Evolutionary conservation across 2,113 vertebrate species (phyloP).

Genomic region (Odontophorus gujanensis): DNA sequence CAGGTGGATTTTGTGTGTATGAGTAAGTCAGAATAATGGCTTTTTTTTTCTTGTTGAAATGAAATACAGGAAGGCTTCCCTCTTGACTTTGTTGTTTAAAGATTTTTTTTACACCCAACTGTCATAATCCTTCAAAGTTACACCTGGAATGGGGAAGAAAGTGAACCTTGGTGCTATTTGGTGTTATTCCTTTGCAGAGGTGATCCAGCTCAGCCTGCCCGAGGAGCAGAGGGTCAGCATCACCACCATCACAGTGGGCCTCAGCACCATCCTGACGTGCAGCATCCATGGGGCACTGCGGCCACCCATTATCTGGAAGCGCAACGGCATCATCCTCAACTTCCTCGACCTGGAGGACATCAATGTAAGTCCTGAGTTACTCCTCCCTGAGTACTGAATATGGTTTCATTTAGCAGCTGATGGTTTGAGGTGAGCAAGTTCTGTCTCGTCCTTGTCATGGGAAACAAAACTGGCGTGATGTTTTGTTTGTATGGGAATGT

Average conservation of each 20-base stretch:
- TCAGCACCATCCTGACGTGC: constrained; percentile 90
- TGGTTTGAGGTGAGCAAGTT: not conserved
- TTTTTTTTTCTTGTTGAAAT: no score
- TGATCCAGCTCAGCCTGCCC: constrained; percentile 87
- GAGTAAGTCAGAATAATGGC: no score
- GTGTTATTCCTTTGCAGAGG: constrained; percentile 79
- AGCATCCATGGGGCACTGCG: constrained; percentile 87
- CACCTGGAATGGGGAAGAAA: not conserved
- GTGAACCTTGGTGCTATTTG: not conserved
- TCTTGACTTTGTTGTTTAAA: not conserved
- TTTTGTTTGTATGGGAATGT: not conserved
- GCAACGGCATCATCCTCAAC: constrained; percentile 90
- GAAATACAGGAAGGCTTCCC: no score
- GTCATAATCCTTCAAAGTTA: not conserved
- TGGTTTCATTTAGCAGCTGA: not conserved
- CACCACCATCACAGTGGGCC: constrained; percentile 90
- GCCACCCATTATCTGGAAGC: constrained; percentile 93
- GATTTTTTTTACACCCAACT: not conserved
- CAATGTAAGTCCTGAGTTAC: constrained; percentile 79
- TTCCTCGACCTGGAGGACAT: constrained; percentile 94
- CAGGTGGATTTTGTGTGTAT: no score
- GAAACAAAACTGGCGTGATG: not conserved
- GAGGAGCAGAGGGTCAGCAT: constrained; percentile 85
- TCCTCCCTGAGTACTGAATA: not conserved
- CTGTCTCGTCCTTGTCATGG: not conserved